These are phyloP conservation scores for Muscina levida DNA, from an alignment of 2,888 invertebrate genomes.

Conservation along the genomic window DNA sequence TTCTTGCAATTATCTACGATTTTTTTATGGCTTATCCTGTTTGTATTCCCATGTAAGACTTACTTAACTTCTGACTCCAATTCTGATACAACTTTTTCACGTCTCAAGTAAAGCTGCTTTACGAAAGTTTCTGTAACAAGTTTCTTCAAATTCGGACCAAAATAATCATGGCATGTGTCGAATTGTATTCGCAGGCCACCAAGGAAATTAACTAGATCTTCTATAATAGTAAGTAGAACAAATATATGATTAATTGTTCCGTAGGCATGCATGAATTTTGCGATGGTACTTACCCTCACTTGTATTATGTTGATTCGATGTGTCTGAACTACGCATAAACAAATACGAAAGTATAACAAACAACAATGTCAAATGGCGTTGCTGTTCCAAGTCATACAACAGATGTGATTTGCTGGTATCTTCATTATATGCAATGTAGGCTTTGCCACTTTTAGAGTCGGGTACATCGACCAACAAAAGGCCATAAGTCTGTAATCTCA, in stretches of 20 bases:
- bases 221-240: slow-evolving; percentile 60
- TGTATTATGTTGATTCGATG: slow-evolving; percentile 52
- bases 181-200: slow-evolving; percentile 69
- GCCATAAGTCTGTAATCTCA: slow-evolving; percentile 69
- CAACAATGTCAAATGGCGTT: slow-evolving; percentile 69
- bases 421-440: slow-evolving; percentile 69
- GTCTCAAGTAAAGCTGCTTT: slow-evolving; percentile 72
- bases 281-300: slow-evolving; percentile 69
- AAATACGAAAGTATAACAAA: slow-evolving; percentile 72
- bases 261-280: too few species aligned
- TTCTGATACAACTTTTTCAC: slow-evolving; percentile 68
- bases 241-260: too few species aligned
- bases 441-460: slow-evolving; percentile 66
- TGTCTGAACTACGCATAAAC: slow-evolving; percentile 70
- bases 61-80: slow-evolving; percentile 67
- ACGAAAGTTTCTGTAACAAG: slow-evolving; percentile 72
- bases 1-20: too few species aligned
- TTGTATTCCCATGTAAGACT: too few species aligned
- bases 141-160: slow-evolving; percentile 70
- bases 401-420: slow-evolving; percentile 60
- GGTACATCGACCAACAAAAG: slow-evolving; percentile 68
- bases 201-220: slow-evolving; percentile 69
- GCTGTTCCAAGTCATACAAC: slow-evolving; percentile 67
- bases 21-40: too few species aligned
- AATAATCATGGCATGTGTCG: slow-evolving; percentile 69